Base-by-base conservation (phyloP, 2,113 vertebrate species). In the Trichechus manatus region DNA sequence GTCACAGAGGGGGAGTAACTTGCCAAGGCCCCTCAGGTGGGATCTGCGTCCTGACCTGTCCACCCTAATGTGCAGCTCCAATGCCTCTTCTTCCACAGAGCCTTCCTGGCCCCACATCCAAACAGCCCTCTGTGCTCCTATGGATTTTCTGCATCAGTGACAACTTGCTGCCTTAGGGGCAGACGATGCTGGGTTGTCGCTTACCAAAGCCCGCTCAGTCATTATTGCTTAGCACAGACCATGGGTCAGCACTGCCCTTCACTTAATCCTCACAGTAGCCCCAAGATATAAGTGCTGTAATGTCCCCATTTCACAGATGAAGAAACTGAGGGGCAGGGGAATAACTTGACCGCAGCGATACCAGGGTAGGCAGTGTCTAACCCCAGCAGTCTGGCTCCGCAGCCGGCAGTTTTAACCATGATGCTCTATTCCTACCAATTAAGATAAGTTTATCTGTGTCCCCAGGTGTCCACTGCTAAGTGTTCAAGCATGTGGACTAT, bases 381-480 rank as follows among this genome's bases (percentile, higher is more conserved):
- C 33, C 74, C 63, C 0, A 9, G 84, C 0, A 2, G 13, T 15
- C 59, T 36, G 53, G 56, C 19, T 3, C 72, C 0, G 3, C 11
- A 5, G 68, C 29, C 25, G 31, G 5, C 10, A 1, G 53, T 15
- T 31, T 59, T 1, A 13, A 56, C 53, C 47, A 15, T 15, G 53
- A 15, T 15, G 53, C 53, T 56, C 13, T 56, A 17, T 56, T 1
- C 61, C 33, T 1, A 23, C 59, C 66, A 22, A 11, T 1, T 3
- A 14, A 56, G 75, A n/a, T 3, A 11, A 53, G 25, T 17, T 19
- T 2, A 6, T 6, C 3, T 9, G 47, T 20, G 33, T 23, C 80
- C 8, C 44, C 20, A 77, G 39, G 27, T 8, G n/a, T 5, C 83
- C 50, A 15, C 83, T 8, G 29, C n/a, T 10, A 23, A 70, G 84